Evolutionary conservation across 1,140 invertebrate genomes (phyloP), one percentile per base, ranked within the genome.

Genomic region (Acromyrmex echinatior): DNA sequence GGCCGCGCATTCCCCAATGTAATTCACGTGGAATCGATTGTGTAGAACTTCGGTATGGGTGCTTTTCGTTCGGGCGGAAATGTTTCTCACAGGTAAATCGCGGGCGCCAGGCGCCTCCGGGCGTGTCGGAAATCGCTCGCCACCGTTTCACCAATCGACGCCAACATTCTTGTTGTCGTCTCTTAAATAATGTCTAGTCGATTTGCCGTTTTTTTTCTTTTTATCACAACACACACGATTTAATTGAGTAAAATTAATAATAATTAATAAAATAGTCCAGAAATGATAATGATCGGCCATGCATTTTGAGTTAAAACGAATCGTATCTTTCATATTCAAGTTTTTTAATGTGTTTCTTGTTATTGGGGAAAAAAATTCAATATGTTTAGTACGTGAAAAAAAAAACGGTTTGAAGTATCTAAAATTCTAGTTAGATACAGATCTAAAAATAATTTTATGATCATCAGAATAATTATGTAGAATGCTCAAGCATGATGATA

Each of bases 1-100:
- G 82, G 63, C 77, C 77, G 71, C 85, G 88, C 88, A 90, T 90
- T 90, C 88, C 88, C 84, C 58, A 85, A 87, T 90, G 88, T 89
- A 90, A 90, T 90, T 90, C 88, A 89, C 88, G 88, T 90, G 88
- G 88, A 90, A 90, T 90, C 88, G 88, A 90, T 90, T 84, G 71
- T 74, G 88, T 74, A 53, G 73, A 56, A 71, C 78, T 21, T 65
- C 53, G 70, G 63, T 35, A 51, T 18, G 56, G 56, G 56, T 51
- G 49, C 79, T 90, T 89, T 89, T 82, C 88, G 77, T 73, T 87
- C 84, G 65, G 49, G 63, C 88, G 88, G 88, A 90, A 90, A 90
- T 89, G 88, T 89, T 90, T 87, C 80, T 84, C 88, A 88, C 84
- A 90, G 88, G 88, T 90, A 89, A 90, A 90, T 90, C 80, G 88